Conservation (phyloP, 2,113 vertebrate genomes). For the Ursus arctos region DNA sequence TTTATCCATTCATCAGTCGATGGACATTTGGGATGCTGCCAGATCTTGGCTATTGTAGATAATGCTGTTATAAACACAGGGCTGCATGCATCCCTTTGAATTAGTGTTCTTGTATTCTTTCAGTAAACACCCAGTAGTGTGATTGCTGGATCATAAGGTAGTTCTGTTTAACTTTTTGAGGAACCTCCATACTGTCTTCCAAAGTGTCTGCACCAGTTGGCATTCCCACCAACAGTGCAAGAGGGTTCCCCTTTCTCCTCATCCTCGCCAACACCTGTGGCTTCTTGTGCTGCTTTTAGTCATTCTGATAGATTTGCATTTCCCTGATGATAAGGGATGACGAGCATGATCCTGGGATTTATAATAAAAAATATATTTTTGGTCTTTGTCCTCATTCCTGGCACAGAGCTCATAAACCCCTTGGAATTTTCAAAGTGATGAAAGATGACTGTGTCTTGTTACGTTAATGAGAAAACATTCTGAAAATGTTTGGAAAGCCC, state of each 20-base stretch:
- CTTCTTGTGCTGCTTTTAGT: not conserved
- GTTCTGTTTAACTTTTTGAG: not conserved
- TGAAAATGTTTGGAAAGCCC: not conserved
- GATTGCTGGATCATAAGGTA: not conserved
- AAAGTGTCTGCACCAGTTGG: not conserved
- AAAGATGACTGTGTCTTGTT: not conserved
- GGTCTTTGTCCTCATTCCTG: not conserved
- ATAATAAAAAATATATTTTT: not conserved
- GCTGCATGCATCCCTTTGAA: not conserved
- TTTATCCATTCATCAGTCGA: not conserved
- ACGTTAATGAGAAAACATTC: not conserved
- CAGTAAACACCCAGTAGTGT: not conserved
- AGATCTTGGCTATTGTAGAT: not conserved
- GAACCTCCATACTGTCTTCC: not conserved
- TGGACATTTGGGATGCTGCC: not conserved
- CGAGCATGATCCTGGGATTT: not conserved
- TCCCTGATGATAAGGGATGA: not conserved
- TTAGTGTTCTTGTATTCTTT: not conserved
- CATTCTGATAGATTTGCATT: not conserved
- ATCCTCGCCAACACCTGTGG: not conserved
- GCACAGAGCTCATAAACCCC: not conserved
- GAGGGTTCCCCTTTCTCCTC: not conserved
- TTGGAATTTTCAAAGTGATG: not conserved
- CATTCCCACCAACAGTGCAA: not conserved
- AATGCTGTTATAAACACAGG: not conserved